Evolutionary conservation across 2,888 invertebrate species (phyloP).

Genomic region (Erebia palarica): DNA sequence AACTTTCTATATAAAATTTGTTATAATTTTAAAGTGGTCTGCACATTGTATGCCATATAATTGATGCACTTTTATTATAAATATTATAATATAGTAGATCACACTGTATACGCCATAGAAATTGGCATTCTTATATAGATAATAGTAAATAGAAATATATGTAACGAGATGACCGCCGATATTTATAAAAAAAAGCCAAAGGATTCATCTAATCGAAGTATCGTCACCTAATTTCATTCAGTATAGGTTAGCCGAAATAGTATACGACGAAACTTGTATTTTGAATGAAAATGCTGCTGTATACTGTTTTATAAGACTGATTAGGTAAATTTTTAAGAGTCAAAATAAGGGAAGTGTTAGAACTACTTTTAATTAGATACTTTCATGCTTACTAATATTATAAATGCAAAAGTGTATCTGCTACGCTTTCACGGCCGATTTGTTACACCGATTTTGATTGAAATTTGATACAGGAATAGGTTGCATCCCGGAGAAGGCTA

Average conservation of each 20-base stretch:
- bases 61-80: constrained; percentile 43
- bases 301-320: too few species aligned
- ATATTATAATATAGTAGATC: constrained; percentile 26
- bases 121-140: constrained; percentile 33
- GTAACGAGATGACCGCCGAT: constrained; percentile 28
- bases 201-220: constrained; percentile 24
- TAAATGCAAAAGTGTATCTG: too few species aligned
- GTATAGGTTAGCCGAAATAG: background rate
- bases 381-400: too few species aligned
- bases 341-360: too few species aligned
- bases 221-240: background rate
- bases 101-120: constrained; percentile 20
- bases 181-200: constrained; percentile 16
- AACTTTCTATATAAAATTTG: constrained; percentile 50
- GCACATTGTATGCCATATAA: constrained; percentile 57
- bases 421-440: too few species aligned
- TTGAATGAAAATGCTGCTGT: background rate
- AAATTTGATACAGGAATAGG: too few species aligned
- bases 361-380: too few species aligned
- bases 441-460: too few species aligned
- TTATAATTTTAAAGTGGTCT: constrained; percentile 54
- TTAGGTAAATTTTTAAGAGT: too few species aligned
- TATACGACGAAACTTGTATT: background rate
- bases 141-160: constrained; percentile 27
- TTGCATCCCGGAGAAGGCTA: too few species aligned